phyloP scores from a whole-genome alignment of 2,113 vertebrate species.

The Hemichromis elongatus region DNA sequence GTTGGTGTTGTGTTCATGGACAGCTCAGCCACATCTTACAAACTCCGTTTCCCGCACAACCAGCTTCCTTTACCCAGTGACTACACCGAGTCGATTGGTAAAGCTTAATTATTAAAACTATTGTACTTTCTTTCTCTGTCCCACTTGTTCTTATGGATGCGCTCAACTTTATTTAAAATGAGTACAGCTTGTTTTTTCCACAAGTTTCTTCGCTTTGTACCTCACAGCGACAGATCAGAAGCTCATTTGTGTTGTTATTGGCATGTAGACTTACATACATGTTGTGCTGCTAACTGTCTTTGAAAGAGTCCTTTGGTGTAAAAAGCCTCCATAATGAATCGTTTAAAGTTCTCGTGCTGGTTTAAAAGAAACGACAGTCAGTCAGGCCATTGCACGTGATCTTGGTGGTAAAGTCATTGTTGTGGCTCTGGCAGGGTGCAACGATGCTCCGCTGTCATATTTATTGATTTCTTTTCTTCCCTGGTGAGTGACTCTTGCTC shows the following conservation, averaged over 20 bases:
- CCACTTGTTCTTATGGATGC: not conserved
- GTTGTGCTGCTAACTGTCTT: not conserved
- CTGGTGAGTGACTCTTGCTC: not conserved
- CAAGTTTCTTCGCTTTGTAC: not conserved
- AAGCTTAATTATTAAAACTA: not conserved
- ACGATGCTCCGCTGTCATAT: not conserved
- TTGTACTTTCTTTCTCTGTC: not conserved
- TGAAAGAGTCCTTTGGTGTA: not conserved
- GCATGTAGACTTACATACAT: not conserved
- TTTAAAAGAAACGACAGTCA: not conserved
- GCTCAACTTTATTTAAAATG: not conserved
- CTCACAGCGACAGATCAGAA: not conserved
- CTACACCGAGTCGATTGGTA: conserved; percentile 73
- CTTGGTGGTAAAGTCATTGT: not conserved
- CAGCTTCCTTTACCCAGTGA: conserved; percentile 62
- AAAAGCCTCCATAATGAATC: not conserved
- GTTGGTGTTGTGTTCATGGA: conserved; percentile 82
- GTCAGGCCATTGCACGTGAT: accelerated
- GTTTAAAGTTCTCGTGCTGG: not conserved
- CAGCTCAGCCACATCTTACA: conserved; percentile 73
- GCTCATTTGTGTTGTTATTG: not conserved
- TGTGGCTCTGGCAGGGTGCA: not conserved
- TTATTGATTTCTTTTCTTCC: not conserved
- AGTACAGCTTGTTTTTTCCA: not conserved
- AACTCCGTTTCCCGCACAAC: conserved; percentile 70